These are phyloP conservation scores for Acanthopagrus latus DNA, from an alignment of 2,797 vertebrate species.

Conservation along the genomic window DNA sequence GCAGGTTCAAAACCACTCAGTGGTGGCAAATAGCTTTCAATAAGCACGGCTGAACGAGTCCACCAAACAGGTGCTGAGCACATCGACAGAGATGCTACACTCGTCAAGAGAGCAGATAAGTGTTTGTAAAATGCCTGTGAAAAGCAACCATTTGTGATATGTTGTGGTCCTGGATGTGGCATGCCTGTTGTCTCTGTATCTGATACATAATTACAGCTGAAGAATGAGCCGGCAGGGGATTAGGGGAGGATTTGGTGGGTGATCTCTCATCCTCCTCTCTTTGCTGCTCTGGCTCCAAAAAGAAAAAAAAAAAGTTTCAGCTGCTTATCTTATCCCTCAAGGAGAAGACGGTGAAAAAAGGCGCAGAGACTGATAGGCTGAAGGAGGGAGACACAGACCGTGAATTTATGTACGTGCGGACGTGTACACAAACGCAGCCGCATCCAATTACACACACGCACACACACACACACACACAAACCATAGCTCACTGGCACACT, in stretches of 20 bases:
- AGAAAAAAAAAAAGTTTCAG: too few relatives aligned
- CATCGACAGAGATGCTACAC: constrained; percentile 25
- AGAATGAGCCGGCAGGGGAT: constrained; percentile 64
- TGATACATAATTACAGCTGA: constrained; percentile 71
- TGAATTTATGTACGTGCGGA: constrained; percentile 42
- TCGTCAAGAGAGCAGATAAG: constrained; percentile 39
- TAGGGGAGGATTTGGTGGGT: constrained; percentile 62
- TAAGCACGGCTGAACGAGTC: constrained; percentile 21
- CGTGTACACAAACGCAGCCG: constrained; percentile 56
- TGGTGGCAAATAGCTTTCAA: constrained; percentile 45
- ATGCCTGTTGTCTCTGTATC: constrained; percentile 56
- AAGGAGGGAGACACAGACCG: constrained; percentile 28
- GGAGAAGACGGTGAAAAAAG: constrained; percentile 57
- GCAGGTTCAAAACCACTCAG: constrained; percentile 44
- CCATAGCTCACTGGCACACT: constrained; percentile 35
- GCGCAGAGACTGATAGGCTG: constrained; percentile 31
- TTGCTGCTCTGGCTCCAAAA: constrained; percentile 41
- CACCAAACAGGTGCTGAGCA: constrained; percentile 40
- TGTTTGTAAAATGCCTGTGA: constrained; percentile 31
- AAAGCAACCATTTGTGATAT: constrained; percentile 54
- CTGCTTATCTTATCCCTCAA: constrained; percentile 67
- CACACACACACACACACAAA: constrained; percentile 50
- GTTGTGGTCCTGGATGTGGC: constrained; percentile 37
- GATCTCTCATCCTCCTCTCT: constrained; percentile 58
- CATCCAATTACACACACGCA: constrained; percentile 60